phyloP scores from a whole-genome alignment of 2,113 vertebrate genomes.

The Arvicanthis niloticus region DNA sequence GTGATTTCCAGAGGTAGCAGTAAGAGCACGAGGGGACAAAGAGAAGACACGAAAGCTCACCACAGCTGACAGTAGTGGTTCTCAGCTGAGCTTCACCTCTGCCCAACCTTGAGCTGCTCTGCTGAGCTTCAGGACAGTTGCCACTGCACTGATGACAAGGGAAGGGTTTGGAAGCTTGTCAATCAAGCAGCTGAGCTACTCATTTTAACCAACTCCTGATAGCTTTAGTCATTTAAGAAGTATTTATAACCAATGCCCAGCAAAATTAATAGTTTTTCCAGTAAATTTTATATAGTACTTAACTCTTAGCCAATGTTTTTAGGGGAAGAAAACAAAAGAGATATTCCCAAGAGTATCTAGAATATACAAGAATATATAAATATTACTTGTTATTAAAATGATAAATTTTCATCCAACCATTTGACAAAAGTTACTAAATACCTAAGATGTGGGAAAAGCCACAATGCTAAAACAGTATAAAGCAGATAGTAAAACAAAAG shows the following conservation, averaged over 20 bases:
- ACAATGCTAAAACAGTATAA: background rate
- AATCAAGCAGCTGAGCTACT: background rate
- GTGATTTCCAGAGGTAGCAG: background rate
- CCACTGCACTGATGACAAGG: background rate
- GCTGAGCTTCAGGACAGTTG: background rate
- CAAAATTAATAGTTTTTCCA: background rate
- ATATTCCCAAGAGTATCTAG: background rate
- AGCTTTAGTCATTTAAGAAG: background rate
- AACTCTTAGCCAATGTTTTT: background rate
- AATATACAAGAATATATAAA: background rate
- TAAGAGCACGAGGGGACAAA: too few relatives aligned
- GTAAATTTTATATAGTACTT: background rate
- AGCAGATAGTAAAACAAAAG: background rate
- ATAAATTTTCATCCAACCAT: background rate
- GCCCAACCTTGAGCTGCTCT: background rate
- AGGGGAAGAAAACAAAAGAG: background rate
- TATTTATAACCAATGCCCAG: background rate
- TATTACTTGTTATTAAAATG: background rate
- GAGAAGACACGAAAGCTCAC: too few relatives aligned
- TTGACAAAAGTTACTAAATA: background rate
- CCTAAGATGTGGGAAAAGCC: background rate
- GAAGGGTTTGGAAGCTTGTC: background rate
- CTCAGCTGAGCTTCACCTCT: background rate
- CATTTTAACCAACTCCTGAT: background rate
- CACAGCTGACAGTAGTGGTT: background rate